Percentiles rank a stretch among this genome's conserved stretches.
Evolutionary conservation across 2,797 vertebrate genomes (phyloP).

Genomic region (Acanthiza pusilla): DNA sequence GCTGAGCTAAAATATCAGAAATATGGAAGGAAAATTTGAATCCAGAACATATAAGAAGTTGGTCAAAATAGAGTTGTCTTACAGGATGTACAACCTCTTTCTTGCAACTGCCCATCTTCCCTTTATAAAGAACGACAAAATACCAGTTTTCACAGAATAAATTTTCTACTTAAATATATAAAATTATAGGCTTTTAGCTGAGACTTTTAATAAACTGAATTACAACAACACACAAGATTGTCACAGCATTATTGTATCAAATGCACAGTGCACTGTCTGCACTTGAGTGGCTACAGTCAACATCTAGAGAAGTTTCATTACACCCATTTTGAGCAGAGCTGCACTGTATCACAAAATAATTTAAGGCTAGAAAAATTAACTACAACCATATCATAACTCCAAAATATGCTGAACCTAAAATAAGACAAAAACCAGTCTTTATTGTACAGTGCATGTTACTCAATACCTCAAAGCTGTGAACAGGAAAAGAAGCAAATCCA

Average conservation of each 20-base stretch:
- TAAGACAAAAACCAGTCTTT: background rate
- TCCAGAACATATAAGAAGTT: background rate
- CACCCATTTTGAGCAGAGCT: background rate
- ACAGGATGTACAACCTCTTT: background rate
- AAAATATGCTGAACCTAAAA: background rate
- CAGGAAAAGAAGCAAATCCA: background rate
- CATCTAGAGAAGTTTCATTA: background rate
- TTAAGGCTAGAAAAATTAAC: background rate
- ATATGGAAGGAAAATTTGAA: background rate
- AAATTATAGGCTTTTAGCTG: background rate
- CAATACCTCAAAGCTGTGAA: background rate
- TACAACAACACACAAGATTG: background rate
- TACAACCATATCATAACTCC: background rate
- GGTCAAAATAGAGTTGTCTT: background rate
- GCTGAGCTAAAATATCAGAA: background rate
- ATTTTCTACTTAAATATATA: background rate
- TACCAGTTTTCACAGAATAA: background rate
- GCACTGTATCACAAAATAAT: background rate
- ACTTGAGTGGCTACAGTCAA: background rate
- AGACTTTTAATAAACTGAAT: conserved; percentile 19
- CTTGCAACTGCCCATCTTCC: background rate
- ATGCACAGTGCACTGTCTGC: background rate
- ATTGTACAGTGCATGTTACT: background rate
- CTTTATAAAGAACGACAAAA: background rate
- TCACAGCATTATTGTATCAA: background rate